Evolutionary conservation across 2,113 vertebrate species (phyloP).

Genomic region (Thomomys bottae): DNA sequence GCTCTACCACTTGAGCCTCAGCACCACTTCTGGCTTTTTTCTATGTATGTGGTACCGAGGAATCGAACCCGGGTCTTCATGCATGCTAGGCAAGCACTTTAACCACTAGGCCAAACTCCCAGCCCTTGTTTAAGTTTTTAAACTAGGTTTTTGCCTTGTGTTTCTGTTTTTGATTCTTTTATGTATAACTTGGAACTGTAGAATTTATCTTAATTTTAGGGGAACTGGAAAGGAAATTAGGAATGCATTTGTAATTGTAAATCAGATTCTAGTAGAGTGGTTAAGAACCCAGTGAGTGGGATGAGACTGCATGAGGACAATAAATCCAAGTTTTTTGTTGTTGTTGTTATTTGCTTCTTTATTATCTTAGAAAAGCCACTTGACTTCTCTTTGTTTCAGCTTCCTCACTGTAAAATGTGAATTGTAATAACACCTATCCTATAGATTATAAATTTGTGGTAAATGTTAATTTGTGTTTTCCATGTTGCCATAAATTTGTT

Average conservation of each 20-base stretch:
- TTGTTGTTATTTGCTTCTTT: neutral
- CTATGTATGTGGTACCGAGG: too few species aligned
- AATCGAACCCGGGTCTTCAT: too few species aligned
- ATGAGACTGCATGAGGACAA: neutral
- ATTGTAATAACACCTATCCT: neutral
- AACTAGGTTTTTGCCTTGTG: constrained; percentile 29
- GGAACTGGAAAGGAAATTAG: constrained; percentile 32
- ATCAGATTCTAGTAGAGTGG: neutral
- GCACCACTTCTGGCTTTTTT: too few species aligned
- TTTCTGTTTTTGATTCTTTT: constrained; percentile 54
- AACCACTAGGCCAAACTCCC: too few species aligned
- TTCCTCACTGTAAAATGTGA: constrained; percentile 19
- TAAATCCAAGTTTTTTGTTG: neutral
- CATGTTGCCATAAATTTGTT: neutral
- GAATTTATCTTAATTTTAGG: constrained; percentile 58
- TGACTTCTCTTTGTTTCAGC: constrained; percentile 18
- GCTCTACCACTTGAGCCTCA: too few species aligned
- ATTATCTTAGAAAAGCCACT: neutral
- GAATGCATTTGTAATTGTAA: constrained; percentile 27
- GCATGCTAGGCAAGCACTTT: too few species aligned
- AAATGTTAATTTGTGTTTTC: constrained; percentile 27
- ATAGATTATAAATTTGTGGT: neutral
- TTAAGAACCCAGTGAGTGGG: neutral
- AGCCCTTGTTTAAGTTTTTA: constrained; percentile 63
- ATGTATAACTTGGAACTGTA: constrained; percentile 23